Evolutionary conservation across 2,113 vertebrate genomes (phyloP), one percentile per base, ranked within the genome.

Genomic region (Trichomycterus rosablanca): DNA sequence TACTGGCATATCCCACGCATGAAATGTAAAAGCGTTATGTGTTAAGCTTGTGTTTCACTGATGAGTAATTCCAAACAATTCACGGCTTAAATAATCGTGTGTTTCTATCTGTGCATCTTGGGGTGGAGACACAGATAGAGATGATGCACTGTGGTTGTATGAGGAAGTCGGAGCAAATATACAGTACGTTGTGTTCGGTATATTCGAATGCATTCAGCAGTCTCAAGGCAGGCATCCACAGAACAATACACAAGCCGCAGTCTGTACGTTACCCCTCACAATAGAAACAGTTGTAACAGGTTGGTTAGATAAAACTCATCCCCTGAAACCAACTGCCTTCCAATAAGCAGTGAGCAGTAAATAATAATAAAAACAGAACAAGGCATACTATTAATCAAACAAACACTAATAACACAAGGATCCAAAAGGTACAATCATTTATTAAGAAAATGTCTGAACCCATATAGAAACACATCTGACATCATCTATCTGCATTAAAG

Each of bases 221-320:
- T 74, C 60, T 57, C 63, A 85, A 80, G 78, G 68, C 80, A 81
- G 75, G 80, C 83, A 83, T 80, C 74, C 72, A 53, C 72, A 73
- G 78, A 76, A 74, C 59, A 78, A 54, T 11, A 66, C 62, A 65
- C 42, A 82, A 86, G 67, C 62, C 52, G 54, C 51, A 72, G 20
- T 50, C 15, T 71, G 70, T 85, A 85, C 84, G 72, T 87, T 86
- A 87, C 84, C 86, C 73, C 72, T 75, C 77, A 81, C 72, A 67
- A 81, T 45, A 86, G 79, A 81, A 59, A 83, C 75, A 76, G 80
- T 74, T 73, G 82, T 76, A 63, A 67, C 58, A 59, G 40, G 78
- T 40, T 74, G 80, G 72, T 76, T 78, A 85, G 77, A 78, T 77
- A 70, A 79, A 83, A 83, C 63, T 71, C 74, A 72, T 76, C 79